These are phyloP conservation scores for Marmota flaviventris DNA, from an alignment of 2,113 vertebrate genomes.

Conservation along the genomic window DNA sequence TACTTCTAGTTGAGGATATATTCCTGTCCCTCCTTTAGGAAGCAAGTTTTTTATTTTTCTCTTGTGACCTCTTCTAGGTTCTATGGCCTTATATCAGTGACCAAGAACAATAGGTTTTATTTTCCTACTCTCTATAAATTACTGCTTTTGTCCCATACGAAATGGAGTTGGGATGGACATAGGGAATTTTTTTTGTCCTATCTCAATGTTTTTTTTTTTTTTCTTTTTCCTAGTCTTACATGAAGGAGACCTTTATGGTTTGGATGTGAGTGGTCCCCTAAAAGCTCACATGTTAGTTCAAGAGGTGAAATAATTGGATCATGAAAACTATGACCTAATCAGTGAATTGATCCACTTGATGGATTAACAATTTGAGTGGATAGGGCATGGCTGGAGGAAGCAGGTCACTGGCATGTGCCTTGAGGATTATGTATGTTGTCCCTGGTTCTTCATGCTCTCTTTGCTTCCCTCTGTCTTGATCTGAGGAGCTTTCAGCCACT, in stretches of 20 bases:
- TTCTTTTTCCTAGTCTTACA: background rate
- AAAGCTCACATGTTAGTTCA: too few species aligned
- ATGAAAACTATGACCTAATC: too few species aligned
- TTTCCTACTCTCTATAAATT: background rate
- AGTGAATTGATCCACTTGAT: too few species aligned
- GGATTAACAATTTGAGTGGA: too few species aligned
- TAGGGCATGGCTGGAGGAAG: too few species aligned
- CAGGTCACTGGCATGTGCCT: too few species aligned
- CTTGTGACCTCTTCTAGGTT: background rate
- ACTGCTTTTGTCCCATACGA: background rate
- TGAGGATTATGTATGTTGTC: too few species aligned
- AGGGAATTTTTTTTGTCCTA: background rate
- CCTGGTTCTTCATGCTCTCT: too few species aligned
- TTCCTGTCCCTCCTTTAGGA: background rate
- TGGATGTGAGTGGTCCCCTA: too few species aligned
- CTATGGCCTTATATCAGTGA: background rate
- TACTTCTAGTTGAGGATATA: background rate
- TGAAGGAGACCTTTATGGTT: background rate
- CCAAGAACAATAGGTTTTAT: background rate
- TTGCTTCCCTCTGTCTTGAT: too few species aligned
- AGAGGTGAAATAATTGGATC: too few species aligned
- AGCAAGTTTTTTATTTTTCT: background rate
- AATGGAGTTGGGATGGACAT: fast-evolving
- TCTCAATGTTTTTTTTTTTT: background rate
- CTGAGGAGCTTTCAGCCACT: too few species aligned